Evolutionary conservation across 2,888 invertebrate species (phyloP).

Genomic region (Allygus modestus): DNA sequence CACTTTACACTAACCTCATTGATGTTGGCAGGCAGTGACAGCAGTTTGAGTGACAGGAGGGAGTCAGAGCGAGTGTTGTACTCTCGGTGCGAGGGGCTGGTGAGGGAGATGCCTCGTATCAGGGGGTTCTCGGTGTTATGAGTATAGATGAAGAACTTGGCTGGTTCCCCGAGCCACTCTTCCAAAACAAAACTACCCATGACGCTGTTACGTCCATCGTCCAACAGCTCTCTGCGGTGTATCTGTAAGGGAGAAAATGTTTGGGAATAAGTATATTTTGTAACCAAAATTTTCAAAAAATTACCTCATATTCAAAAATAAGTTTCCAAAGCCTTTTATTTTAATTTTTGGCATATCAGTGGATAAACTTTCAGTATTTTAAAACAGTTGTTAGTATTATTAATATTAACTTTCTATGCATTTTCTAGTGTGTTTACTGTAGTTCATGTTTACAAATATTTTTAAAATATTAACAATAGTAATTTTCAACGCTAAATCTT

Average conservation of each 20-base stretch:
- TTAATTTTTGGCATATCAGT: too few relatives aligned
- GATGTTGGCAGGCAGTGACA: constrained; percentile 76
- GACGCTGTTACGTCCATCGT: constrained; percentile 75
- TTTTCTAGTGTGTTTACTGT: too few relatives aligned
- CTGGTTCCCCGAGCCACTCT: constrained; percentile 76
- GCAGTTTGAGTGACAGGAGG: constrained; percentile 76
- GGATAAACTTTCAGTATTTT: too few relatives aligned
- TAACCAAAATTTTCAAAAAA: constrained; percentile 20
- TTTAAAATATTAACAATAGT: too few relatives aligned
- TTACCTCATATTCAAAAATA: neutral
- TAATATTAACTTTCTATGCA: too few relatives aligned
- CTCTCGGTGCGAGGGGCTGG: constrained; percentile 76
- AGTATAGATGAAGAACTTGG: constrained; percentile 77
- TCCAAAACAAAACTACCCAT: constrained; percentile 79
- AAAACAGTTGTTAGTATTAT: too few relatives aligned
- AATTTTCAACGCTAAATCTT: too few relatives aligned
- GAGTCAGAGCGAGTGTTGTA: constrained; percentile 76
- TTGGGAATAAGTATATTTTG: constrained; percentile 34
- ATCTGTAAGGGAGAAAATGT: constrained; percentile 72
- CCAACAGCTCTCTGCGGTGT: constrained; percentile 76
- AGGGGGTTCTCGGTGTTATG: constrained; percentile 77
- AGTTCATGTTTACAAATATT: too few relatives aligned
- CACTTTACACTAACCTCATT: constrained; percentile 77
- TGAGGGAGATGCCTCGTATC: constrained; percentile 76
- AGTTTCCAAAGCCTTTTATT: too few relatives aligned